Evolutionary conservation across 2,888 invertebrate genomes (phyloP), one percentile per base, ranked within the genome.

Genomic region (Brachyptera putata): DNA sequence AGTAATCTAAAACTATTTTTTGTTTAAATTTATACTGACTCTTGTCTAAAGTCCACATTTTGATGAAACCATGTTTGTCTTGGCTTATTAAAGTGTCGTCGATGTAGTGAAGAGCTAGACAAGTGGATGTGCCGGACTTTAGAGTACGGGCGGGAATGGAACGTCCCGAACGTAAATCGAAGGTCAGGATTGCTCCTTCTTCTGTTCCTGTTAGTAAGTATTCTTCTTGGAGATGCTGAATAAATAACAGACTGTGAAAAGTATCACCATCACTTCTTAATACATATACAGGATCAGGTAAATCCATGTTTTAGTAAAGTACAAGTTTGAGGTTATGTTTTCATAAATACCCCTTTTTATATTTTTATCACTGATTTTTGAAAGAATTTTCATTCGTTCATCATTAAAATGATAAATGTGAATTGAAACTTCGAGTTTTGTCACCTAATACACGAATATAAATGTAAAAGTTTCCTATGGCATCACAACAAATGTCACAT

Each of bases 251-350:
- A 67, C 86, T 84, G 72, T 88, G 86, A 39, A 90, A 82, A 62
- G 84, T 81, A 60, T 83, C 84, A 81, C 87, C 87, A 67, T 86
- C 84, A 64, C 84, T 82, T 68, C 85, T 83, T 66, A 90, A 80
- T 59, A 84, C 81, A 74, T 84, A 90, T 68, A 86, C 82, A 61
- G 90, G 89, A 76, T 89, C 89, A 57, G 88, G 87, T 65, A 89
- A n/a, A n/a, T n/a, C n/a, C n/a, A n/a, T n/a, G n/a, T 87, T 76
- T 86, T 76, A 69, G 87, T 30, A 5, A 30, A 30, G 5, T 30
- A 7, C 30, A 11, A 11, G 30, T 30, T 30, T 30, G 30, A 30
- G 30, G 30, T 30, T 30, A 30, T 5, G 30, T 30, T n/a, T n/a
- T n/a, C n/a, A n/a, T n/a, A n/a, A n/a, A n/a, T n/a, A n/a, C n/a